Conservation (phyloP, 2,888 invertebrate species). For the Apamea crenata region DNA sequence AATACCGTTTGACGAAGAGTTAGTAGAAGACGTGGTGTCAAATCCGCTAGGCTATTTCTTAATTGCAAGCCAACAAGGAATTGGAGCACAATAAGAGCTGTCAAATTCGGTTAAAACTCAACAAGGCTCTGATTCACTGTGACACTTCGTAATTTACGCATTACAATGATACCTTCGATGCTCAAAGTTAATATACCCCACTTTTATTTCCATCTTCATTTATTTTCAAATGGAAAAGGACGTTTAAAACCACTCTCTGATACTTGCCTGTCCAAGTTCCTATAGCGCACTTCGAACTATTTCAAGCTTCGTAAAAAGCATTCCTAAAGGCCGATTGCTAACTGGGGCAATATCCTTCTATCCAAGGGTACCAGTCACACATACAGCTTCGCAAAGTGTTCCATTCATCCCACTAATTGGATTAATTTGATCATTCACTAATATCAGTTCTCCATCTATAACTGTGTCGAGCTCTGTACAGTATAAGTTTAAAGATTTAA, state of each 20-base stretch:
- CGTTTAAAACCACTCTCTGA: background rate
- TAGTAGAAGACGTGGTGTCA: background rate
- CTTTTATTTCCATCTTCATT: background rate
- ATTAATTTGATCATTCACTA: constrained; percentile 37
- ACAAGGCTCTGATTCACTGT: background rate
- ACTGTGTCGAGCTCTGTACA: constrained; percentile 17
- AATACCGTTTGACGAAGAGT: background rate
- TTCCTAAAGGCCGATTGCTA: constrained; percentile 43
- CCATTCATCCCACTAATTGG: constrained; percentile 34
- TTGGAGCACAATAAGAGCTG: background rate
- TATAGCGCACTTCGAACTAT: constrained; percentile 43
- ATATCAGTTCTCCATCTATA: constrained; percentile 39
- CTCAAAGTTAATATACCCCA: background rate
- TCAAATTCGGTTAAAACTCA: background rate
- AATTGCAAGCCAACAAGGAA: background rate
- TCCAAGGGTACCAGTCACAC: constrained; percentile 25
- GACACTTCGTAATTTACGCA: background rate
- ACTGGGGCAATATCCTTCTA: constrained; percentile 50
- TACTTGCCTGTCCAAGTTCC: constrained; percentile 26
- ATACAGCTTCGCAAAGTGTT: constrained; percentile 7
- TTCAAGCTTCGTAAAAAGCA: constrained; percentile 48
- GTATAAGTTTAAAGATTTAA: constrained; percentile 52
- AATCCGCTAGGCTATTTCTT: background rate
- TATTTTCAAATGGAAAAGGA: background rate
- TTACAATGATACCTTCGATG: background rate